A percentile compares a stretch with the other conserved stretches of the same genome.
These are phyloP conservation scores for Heterocephalus glaber DNA, from an alignment of 2,113 vertebrate species.

Conservation along the genomic window DNA sequence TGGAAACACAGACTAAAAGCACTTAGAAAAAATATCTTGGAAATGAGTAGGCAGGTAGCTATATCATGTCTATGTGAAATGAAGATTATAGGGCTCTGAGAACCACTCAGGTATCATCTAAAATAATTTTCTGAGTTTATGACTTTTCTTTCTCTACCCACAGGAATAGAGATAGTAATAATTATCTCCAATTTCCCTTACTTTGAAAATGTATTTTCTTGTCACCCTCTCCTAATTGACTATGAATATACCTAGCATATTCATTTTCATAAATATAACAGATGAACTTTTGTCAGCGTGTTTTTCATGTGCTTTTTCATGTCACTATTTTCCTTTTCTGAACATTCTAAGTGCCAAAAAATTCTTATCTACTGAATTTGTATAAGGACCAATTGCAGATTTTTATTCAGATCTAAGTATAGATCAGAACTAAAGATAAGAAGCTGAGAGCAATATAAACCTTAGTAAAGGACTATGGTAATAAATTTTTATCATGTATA, in stretches of 20 bases:
- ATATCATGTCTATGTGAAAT: not conserved
- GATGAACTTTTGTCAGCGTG: conserved; percentile 41
- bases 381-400: not conserved
- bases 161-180: conserved; percentile 31
- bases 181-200: conserved; percentile 63
- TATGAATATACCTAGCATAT: conserved; percentile 40
- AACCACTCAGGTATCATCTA: conserved; percentile 53
- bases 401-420: not conserved
- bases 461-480: not conserved
- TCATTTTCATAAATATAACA: conserved; percentile 59
- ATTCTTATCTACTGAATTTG: not conserved
- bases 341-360: not conserved
- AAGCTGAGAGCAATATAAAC: not conserved
- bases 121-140: conserved; percentile 51
- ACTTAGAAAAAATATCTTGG: not conserved
- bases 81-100: conserved; percentile 49
- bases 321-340: not conserved
- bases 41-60: conserved; percentile 51
- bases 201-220: conserved; percentile 60
- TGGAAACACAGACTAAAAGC: conserved; percentile 3
- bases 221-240: conserved; percentile 53
- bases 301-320: not conserved
- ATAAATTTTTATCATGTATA: not conserved
- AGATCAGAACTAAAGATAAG: not conserved
- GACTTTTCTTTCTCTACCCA: conserved; percentile 45